Evolutionary conservation across 2,888 invertebrate species (phyloP).

Genomic region (Nebria brevicollis): DNA sequence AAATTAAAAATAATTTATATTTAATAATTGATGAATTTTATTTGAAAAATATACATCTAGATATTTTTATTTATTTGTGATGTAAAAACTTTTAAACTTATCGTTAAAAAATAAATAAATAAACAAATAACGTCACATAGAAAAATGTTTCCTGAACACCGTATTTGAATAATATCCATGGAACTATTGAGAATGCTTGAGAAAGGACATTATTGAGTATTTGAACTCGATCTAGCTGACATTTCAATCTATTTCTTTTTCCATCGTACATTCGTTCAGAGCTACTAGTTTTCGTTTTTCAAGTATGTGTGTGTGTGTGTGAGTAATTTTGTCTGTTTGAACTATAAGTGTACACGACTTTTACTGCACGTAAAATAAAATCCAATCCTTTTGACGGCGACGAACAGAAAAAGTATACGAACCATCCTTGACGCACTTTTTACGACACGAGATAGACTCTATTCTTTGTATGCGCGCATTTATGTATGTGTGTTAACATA

Average conservation of each 20-base stretch:
- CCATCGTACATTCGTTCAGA: background rate
- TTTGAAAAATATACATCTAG: too few species aligned
- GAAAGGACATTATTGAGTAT: background rate
- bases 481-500: background rate
- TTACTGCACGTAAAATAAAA: conserved; percentile 27
- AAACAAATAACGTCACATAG: too few species aligned
- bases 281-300: background rate
- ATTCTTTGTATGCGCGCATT: background rate
- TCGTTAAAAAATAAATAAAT: too few species aligned
- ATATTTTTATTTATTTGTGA: too few species aligned
- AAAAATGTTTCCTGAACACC: too few species aligned
- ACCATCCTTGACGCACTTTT: conserved; percentile 33
- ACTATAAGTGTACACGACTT: conserved; percentile 28
- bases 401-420: conserved; percentile 17
- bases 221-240: background rate
- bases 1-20: too few species aligned
- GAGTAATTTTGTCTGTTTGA: conserved; percentile 29
- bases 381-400: conserved; percentile 27
- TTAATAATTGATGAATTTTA: too few species aligned
- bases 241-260: background rate
- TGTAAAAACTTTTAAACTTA: too few species aligned
- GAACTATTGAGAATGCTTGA: too few species aligned
- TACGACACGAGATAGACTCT: conserved; percentile 27
- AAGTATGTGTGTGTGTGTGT: background rate
- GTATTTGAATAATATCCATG: too few species aligned